These are phyloP conservation scores for Drosophila sproati DNA, from an alignment of 1,140 invertebrate genomes.

Conservation along the genomic window DNA sequence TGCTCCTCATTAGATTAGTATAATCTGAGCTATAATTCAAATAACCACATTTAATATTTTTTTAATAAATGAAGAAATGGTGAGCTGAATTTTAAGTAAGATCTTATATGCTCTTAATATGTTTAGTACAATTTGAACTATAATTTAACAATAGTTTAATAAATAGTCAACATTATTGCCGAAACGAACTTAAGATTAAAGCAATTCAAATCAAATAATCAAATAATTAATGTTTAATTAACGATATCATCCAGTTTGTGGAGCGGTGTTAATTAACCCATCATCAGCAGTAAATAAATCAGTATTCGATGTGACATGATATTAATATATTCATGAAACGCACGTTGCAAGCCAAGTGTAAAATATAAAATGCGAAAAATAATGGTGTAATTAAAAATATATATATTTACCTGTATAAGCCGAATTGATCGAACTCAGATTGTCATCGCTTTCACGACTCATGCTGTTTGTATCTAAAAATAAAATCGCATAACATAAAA, in stretches of 20 bases:
- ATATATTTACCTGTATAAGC: slow-evolving; percentile 79
- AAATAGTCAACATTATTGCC: not conserved
- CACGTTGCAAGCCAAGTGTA: slow-evolving; percentile 43
- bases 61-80: too few relatives aligned
- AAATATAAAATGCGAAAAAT: slow-evolving; percentile 44
- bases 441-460: slow-evolving; percentile 85
- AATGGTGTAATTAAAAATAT: slow-evolving; percentile 35
- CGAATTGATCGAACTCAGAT: slow-evolving; percentile 84
- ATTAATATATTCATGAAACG: slow-evolving; percentile 51
- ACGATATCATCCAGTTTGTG: slow-evolving; percentile 9
- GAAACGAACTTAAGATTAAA: slow-evolving; percentile 1
- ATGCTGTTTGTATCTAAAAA: slow-evolving; percentile 83
- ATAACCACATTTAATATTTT: too few relatives aligned
- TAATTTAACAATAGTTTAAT: not conserved
- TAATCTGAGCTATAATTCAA: too few relatives aligned
- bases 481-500: slow-evolving; percentile 59
- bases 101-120: too few relatives aligned
- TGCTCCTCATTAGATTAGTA: too few relatives aligned
- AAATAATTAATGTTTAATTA: not conserved
- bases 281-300: slow-evolving; percentile 13
- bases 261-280: slow-evolving; percentile 26
- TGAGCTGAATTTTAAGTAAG: too few relatives aligned
- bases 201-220: not conserved
- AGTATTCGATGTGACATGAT: slow-evolving; percentile 47
- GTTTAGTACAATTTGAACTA: not conserved